Evolutionary conservation across 2,113 vertebrate genomes (phyloP).

Genomic region (Ictalurus punctatus): DNA sequence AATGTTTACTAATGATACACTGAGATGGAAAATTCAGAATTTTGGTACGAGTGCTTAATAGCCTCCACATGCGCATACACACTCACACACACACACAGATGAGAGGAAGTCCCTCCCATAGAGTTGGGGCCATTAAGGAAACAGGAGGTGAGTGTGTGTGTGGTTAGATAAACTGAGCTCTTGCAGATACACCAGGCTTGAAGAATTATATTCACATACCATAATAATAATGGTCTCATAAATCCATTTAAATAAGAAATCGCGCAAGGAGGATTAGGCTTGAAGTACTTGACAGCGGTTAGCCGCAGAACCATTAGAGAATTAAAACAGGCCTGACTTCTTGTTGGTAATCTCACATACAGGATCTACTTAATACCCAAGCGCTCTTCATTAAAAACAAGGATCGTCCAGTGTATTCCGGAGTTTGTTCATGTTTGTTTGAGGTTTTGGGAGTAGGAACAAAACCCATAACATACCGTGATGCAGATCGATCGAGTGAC

Average conservation of each 20-base stretch:
- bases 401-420: neutral
- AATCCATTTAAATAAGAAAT: conserved; percentile 33
- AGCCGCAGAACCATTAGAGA: conserved; percentile 36
- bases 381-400: neutral
- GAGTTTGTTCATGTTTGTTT: neutral
- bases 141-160: conserved; percentile 52
- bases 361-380: neutral
- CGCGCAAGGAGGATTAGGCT: neutral
- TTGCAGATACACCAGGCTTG: conserved; percentile 32
- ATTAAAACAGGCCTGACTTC: conserved; percentile 13
- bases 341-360: conserved; percentile 2
- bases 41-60: conserved; percentile 1
- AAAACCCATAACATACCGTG: neutral
- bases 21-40: neutral
- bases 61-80: neutral
- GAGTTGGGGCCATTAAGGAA: conserved; percentile 37
- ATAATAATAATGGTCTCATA: conserved; percentile 34
- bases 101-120: conserved; percentile 42
- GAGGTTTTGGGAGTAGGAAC: neutral
- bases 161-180: conserved; percentile 47
- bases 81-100: conserved; percentile 17
- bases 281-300: conserved; percentile 20
- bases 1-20: neutral
- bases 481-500: neutral
- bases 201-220: conserved; percentile 40